Evolutionary conservation across 2,888 invertebrate genomes (phyloP).

Genomic region (Cartodere bifasciata): DNA sequence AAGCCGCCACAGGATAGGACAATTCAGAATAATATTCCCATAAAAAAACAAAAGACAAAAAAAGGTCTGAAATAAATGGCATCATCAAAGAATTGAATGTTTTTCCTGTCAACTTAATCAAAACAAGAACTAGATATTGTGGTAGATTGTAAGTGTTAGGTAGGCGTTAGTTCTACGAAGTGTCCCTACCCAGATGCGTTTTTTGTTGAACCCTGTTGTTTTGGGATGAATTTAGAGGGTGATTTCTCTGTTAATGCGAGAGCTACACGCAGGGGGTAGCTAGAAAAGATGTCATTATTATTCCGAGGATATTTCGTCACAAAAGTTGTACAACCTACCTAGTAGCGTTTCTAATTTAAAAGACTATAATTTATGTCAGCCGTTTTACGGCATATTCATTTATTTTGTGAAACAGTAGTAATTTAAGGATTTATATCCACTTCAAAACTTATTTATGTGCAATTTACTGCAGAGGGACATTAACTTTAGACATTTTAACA

Average conservation of each 20-base stretch:
- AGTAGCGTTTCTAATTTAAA: conserved; percentile 11
- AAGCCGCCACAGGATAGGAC: no score
- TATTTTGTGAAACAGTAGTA: conserved; percentile 19
- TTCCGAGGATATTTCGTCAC: conserved; percentile 4
- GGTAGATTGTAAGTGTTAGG: no score
- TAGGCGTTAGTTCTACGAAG: conserved; percentile 19
- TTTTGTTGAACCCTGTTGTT: conserved; percentile 4
- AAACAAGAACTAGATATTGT: no score
- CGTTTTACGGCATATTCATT: conserved; percentile 13
- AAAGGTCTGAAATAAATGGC: no score
- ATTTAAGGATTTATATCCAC: conserved; percentile 16
- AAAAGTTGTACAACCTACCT: conserved; percentile 3
- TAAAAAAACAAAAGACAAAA: no score
- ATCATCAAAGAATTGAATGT: no score
- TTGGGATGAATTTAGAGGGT: conserved; percentile 2
- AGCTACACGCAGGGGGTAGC: background rate
- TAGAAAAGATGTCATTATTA: conserved; percentile 5
- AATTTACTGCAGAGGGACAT: no score
- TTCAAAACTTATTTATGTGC: no score
- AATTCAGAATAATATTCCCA: no score
- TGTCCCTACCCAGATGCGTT: conserved; percentile 14
- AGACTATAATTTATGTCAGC: conserved; percentile 15
- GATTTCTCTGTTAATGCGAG: conserved; percentile 7
- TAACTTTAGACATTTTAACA: no score
- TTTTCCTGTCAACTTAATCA: no score